phyloP scores from a whole-genome alignment of 2,113 vertebrate species.

The Oostethus manadensis region DNA sequence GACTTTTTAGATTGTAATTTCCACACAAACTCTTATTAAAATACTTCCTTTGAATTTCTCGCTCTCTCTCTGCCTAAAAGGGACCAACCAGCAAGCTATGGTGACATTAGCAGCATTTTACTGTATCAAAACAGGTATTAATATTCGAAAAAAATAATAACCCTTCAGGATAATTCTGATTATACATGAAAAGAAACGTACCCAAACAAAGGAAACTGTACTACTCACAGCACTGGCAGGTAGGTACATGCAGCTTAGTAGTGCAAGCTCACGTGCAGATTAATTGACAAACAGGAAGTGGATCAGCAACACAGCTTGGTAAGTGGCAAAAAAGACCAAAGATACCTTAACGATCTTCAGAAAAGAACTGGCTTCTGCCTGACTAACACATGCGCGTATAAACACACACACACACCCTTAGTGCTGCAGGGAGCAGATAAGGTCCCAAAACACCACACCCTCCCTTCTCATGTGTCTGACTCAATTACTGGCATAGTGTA shows the following conservation, averaged over 20 bases:
- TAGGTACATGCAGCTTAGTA: constrained; percentile 46
- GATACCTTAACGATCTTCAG: constrained; percentile 52
- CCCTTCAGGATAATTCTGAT: no score
- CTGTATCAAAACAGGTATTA: no score
- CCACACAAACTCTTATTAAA: no score
- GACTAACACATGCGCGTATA: neutral
- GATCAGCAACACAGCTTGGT: constrained; percentile 29
- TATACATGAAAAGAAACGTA: constrained; percentile 26
- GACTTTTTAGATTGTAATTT: no score
- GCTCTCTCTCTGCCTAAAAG: no score
- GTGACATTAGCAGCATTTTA: no score
- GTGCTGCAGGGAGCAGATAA: constrained; percentile 68
- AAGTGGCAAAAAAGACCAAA: constrained; percentile 46
- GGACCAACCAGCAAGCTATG: no score
- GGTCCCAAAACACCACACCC: constrained; percentile 19
- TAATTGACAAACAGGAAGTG: constrained; percentile 48
- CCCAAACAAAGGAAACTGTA: constrained; percentile 44
- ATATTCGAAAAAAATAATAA: no score
- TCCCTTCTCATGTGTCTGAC: constrained; percentile 15
- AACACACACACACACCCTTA: constrained; percentile 9
- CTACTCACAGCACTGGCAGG: constrained; percentile 2
- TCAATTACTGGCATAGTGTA: constrained; percentile 10
- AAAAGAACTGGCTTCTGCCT: constrained; percentile 37
- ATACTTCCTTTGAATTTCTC: no score
- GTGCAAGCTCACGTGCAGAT: constrained; percentile 36